Percentiles rank a stretch among this genome's conserved stretches.
Conservation (phyloP, 2,888 invertebrate species). For the Agrotis clavis region DNA sequence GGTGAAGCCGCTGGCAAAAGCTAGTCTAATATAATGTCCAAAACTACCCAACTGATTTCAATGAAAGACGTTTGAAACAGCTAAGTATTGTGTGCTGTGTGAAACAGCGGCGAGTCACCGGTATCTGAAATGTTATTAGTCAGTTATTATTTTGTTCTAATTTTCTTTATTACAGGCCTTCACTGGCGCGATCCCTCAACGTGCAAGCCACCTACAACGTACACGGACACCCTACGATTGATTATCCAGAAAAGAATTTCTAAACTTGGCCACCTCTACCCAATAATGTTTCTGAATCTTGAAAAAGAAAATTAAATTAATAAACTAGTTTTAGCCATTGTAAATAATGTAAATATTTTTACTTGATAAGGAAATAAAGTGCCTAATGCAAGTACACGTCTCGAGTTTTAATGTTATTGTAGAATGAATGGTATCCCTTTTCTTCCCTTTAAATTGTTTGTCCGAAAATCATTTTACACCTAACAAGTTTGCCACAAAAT, state of each 20-base stretch:
- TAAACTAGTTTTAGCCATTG: conserved; percentile 65
- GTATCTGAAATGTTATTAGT: no score
- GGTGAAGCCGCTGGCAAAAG: no score
- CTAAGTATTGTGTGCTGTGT: no score
- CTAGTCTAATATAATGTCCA: no score
- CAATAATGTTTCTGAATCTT: conserved; percentile 93
- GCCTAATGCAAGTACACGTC: conserved; percentile 56
- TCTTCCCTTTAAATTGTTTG: no score
- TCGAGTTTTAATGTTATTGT: conserved; percentile 22
- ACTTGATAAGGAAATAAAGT: conserved; percentile 70
- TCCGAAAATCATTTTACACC: no score
- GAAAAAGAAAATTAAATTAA: conserved; percentile 75
- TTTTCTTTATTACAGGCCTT: conserved; percentile 81
- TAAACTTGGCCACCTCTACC: conserved; percentile 94
- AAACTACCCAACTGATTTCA: no score
- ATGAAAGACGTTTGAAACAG: no score
- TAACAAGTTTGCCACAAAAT: no score
- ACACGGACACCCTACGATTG: conserved; percentile 95
- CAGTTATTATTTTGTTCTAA: background rate
- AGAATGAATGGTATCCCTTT: background rate
- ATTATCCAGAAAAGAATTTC: conserved; percentile 95
- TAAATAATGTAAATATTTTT: conserved; percentile 66
- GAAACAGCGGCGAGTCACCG: no score
- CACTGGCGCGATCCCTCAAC: conserved; percentile 95
- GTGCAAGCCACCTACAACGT: conserved; percentile 93